Conservation (phyloP, 2,113 vertebrate genomes). For the Tylochromis polylepis region DNA sequence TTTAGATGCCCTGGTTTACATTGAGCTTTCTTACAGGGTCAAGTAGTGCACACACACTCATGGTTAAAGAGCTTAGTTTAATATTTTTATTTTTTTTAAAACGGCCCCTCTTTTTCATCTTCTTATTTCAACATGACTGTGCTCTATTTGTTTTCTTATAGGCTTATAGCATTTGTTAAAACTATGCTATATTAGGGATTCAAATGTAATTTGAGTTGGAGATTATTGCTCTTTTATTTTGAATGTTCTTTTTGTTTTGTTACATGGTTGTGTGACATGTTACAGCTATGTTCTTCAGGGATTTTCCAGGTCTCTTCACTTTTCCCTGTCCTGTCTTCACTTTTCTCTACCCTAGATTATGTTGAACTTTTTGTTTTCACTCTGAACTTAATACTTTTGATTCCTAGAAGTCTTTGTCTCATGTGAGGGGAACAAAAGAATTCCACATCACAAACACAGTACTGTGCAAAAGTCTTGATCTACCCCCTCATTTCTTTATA, state of each 20-base stretch:
- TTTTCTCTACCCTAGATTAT: background rate
- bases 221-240: background rate
- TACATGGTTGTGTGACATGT: background rate
- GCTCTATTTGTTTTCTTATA: background rate
- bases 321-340: background rate
- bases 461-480: background rate
- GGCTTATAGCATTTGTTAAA: background rate
- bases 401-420: background rate
- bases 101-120: background rate
- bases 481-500: background rate
- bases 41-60: background rate
- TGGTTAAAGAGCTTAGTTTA: background rate
- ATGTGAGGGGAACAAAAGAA: background rate
- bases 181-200: background rate
- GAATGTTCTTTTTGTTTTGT: background rate
- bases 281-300: background rate
- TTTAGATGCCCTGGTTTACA: background rate
- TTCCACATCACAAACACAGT: background rate
- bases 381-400: background rate
- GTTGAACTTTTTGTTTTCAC: background rate
- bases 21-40: slow-evolving; percentile 3
- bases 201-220: background rate
- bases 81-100: no score
- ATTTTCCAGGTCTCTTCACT: background rate
- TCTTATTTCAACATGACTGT: slow-evolving; percentile 29